Evolutionary conservation across 2,888 invertebrate genomes (phyloP).

Genomic region (Notocelia uddmanniana): DNA sequence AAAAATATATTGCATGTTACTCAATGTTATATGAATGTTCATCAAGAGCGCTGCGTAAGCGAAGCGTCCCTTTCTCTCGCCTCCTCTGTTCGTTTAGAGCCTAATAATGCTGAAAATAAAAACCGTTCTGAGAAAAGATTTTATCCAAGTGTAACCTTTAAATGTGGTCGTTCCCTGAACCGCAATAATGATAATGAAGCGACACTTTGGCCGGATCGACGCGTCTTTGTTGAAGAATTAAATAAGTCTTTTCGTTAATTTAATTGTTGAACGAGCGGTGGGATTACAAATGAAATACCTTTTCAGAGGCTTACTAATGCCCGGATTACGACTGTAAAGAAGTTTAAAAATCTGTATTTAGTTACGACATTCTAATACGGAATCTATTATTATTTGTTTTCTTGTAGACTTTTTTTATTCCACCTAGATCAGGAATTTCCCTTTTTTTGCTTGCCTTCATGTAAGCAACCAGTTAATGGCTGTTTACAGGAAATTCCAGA

Average conservation of each 20-base stretch:
- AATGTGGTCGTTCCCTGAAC: constrained; percentile 6
- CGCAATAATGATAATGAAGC: constrained; percentile 24
- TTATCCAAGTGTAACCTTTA: constrained; percentile 21
- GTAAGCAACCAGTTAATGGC: no score
- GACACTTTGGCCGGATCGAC: neutral
- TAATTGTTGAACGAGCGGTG: neutral
- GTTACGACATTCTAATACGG: no score
- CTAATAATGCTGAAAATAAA: constrained; percentile 17
- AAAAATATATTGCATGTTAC: no score
- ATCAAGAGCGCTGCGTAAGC: neutral
- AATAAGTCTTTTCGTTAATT: neutral
- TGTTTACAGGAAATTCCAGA: no score
- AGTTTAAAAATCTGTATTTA: neutral
- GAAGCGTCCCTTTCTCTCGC: neutral
- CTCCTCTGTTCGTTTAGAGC: neutral
- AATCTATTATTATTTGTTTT: no score
- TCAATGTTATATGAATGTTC: neutral
- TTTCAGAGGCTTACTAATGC: neutral
- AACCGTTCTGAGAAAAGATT: constrained; percentile 13
- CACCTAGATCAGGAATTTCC: no score
- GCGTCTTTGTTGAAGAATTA: neutral
- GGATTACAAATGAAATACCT: neutral
- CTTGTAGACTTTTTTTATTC: no score
- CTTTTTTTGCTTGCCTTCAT: no score
- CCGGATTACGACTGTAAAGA: neutral